These are phyloP conservation scores for Manacus vitellinus DNA, from an alignment of 2,113 vertebrate genomes.

Conservation along the genomic window DNA sequence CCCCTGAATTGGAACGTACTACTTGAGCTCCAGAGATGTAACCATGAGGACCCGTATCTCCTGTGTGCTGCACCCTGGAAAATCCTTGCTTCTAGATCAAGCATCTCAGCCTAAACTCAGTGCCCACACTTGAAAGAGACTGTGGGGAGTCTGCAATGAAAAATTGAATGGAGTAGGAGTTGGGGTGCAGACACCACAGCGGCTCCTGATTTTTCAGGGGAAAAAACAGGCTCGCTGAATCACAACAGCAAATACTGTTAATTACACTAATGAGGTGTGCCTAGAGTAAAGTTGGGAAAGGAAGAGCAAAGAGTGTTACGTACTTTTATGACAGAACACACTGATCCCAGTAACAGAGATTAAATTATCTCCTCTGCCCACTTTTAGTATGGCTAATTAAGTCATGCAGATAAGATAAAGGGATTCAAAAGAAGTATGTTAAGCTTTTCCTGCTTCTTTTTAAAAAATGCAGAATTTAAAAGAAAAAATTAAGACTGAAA, in stretches of 20 bases:
- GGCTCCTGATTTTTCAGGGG: background rate
- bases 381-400: background rate
- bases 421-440: background rate
- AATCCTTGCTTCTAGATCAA: background rate
- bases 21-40: background rate
- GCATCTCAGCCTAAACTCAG: background rate
- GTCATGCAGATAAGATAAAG: background rate
- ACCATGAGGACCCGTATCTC: background rate
- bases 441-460: background rate
- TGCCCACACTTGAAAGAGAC: background rate
- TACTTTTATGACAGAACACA: background rate
- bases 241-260: background rate
- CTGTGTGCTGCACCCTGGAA: background rate
- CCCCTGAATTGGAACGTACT: rapidly evolving
- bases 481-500: background rate
- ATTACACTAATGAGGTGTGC: background rate
- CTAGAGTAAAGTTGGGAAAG: background rate
- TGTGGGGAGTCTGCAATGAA: background rate
- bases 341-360: background rate
- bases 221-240: background rate
- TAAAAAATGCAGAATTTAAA: background rate
- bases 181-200: background rate
- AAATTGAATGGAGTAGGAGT: background rate
- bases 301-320: background rate
- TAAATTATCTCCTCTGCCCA: background rate